phyloP scores from a whole-genome alignment of 2,888 invertebrate genomes.

The Chymomyza fuscimana region DNA sequence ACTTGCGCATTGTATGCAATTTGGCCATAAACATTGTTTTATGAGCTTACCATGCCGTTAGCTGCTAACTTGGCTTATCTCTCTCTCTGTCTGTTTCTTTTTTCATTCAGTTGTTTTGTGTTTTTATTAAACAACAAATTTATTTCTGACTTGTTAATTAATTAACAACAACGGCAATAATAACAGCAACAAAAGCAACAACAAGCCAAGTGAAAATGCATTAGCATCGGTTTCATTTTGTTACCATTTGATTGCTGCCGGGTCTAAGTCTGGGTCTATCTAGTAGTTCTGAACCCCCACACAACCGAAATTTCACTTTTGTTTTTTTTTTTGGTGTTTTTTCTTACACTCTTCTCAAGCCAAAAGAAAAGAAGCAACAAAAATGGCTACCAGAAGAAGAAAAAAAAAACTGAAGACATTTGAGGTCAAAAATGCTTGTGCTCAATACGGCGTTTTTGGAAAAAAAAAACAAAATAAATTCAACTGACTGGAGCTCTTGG shows the following conservation, averaged over 20 bases:
- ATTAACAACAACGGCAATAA: slow-evolving; percentile 29
- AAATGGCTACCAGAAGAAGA: neutral
- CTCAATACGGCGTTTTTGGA: slow-evolving; percentile 50
- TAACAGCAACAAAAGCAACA: neutral
- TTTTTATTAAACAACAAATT: slow-evolving; percentile 8
- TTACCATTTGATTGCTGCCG: slow-evolving; percentile 10
- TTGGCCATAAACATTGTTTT: slow-evolving; percentile 23
- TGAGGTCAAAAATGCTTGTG: slow-evolving; percentile 49
- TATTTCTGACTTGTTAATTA: slow-evolving; percentile 35
- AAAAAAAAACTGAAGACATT: neutral
- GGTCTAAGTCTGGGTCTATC: slow-evolving; percentile 18
- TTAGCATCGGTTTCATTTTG: slow-evolving; percentile 54
- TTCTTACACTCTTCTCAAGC: slow-evolving; percentile 29
- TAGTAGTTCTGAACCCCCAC: slow-evolving; percentile 64
- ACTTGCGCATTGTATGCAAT: slow-evolving; percentile 28
- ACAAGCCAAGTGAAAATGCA: slow-evolving; percentile 65
- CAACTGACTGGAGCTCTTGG: neutral
- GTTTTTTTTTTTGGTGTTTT: slow-evolving; percentile 61
- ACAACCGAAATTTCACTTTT: slow-evolving; percentile 64
- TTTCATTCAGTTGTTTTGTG: neutral
- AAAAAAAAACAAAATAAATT: neutral
- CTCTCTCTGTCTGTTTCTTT: neutral
- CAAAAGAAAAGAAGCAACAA: slow-evolving; percentile 28
- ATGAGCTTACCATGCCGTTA: neutral
- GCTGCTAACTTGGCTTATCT: neutral